Percentiles rank a stretch among this genome's conserved stretches.
phyloP scores from a whole-genome alignment of 1,140 invertebrate genomes.

The Zaprionus lachaisei region DNA sequence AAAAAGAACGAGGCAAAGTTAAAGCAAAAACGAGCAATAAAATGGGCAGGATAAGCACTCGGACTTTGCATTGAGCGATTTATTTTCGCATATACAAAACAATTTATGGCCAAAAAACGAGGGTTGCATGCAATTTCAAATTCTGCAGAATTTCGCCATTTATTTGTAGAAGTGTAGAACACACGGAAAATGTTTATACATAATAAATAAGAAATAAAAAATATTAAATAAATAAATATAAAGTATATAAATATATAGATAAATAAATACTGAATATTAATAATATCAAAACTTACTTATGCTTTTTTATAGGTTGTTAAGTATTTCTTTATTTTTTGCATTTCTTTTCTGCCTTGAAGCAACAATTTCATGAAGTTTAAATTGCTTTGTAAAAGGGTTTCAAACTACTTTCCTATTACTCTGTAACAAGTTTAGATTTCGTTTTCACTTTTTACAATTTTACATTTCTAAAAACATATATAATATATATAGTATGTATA shows the following conservation, averaged over 20 bases:
- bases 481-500: too few relatives aligned
- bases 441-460: too few relatives aligned
- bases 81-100: constrained; percentile 51
- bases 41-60: constrained; percentile 76
- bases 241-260: not conserved
- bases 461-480: too few relatives aligned
- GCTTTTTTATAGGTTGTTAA: not conserved
- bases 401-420: not conserved
- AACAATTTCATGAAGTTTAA: not conserved
- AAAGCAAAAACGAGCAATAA: constrained; percentile 61
- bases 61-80: constrained; percentile 80
- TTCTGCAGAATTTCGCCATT: constrained; percentile 14
- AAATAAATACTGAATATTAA: not conserved
- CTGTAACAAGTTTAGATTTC: too few relatives aligned
- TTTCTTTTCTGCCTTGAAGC: not conserved
- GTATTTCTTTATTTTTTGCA: not conserved
- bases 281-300: not conserved
- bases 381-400: not conserved
- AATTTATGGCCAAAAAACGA: constrained; percentile 33
- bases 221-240: not conserved
- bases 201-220: not conserved
- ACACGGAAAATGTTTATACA: not conserved
- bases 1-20: constrained; percentile 34
- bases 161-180: too few relatives aligned
- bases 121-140: constrained; percentile 6